Base-by-base conservation (phyloP, 2,797 vertebrate genomes). In the Masticophis lateralis region DNA sequence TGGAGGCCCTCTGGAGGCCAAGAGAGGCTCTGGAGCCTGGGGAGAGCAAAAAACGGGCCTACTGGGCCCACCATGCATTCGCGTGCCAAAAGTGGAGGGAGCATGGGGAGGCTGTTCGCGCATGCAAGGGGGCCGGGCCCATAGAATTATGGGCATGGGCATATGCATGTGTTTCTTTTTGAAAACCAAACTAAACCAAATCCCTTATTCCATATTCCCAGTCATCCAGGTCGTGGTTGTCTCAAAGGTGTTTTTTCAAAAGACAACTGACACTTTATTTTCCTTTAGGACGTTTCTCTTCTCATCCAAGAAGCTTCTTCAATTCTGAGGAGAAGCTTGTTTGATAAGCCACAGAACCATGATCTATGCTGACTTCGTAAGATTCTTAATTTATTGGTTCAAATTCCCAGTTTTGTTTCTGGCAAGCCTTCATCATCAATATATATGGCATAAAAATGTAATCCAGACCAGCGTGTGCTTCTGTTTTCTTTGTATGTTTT, bases 101-200 rank as follows among this genome's bases (percentile, higher is more conserved):
- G 47, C 47, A 51, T 51, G 47, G 47, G 7, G 47, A 6, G 47
- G 7, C 0, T 0, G 1, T 8, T 0, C 10, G 47, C 47, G 7
- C 47, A 51, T 51, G 47, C 47, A 51, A 51, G 47, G 47, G 47
- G 47, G 47, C 47, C 1, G 1, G 47, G 7, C 7, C 47, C 47
- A 51, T 51, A 51, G 47, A 8, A 51, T 51, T 51, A 51, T 51
- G 47, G 7, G 47, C 47, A 51, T 51, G 47, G 47, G 47, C 47
- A 51, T 6, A 51, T 6, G 1, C 1, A 1, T 51, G 47, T 51
- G 47, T 6, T n/a, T n/a, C n/a, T 74, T 32, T 74, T 74, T 74
- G 69, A 37, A 74, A 74, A 37, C 2, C 28, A 69, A 18, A 37
- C 2, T 12, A 69, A 18, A 37, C n/a, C 7, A 43, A 79, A 20